Evolutionary conservation across 2,888 invertebrate genomes (phyloP).

Genomic region (Nomada fucata): DNA sequence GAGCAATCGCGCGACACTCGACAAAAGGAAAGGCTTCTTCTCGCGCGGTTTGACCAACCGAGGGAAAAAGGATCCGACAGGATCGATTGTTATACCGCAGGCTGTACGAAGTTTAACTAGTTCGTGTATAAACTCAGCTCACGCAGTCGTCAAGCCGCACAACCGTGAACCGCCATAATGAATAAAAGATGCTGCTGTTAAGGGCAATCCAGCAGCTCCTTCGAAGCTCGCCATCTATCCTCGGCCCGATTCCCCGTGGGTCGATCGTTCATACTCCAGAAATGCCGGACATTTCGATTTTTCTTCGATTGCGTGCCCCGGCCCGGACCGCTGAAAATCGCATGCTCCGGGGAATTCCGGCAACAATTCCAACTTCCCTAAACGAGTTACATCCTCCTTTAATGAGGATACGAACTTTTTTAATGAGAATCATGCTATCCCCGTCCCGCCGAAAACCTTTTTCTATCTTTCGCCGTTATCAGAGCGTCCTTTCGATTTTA

Average conservation of each 20-base stretch:
- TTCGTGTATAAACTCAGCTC: slow-evolving; percentile 79
- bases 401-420: slow-evolving; percentile 62
- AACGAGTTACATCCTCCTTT: slow-evolving; percentile 51
- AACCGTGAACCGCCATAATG: slow-evolving; percentile 75
- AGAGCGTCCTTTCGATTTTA: slow-evolving; percentile 32
- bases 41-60: slow-evolving; percentile 38
- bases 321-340: slow-evolving; percentile 41
- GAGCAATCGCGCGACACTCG: slow-evolving; percentile 63
- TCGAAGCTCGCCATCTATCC: slow-evolving; percentile 64
- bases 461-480: neutral
- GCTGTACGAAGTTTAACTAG: slow-evolving; percentile 79
- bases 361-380: slow-evolving; percentile 57
- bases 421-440: slow-evolving; percentile 49
- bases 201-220: slow-evolving; percentile 72
- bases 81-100: slow-evolving; percentile 77
- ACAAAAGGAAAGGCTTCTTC: slow-evolving; percentile 67
- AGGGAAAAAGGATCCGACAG: slow-evolving; percentile 71
- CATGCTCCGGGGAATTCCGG: slow-evolving; percentile 17
- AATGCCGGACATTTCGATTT: slow-evolving; percentile 48
- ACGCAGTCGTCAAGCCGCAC: slow-evolving; percentile 79
- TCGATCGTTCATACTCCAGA: slow-evolving; percentile 66
- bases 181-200: slow-evolving; percentile 81
- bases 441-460: neutral
- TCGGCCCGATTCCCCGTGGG: slow-evolving; percentile 49
- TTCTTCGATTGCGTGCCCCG: slow-evolving; percentile 41